A percentile compares a stretch with the other conserved stretches of the same genome.
phyloP scores from a whole-genome alignment of 2,888 invertebrate species.

The Blomia tropicalis region DNA sequence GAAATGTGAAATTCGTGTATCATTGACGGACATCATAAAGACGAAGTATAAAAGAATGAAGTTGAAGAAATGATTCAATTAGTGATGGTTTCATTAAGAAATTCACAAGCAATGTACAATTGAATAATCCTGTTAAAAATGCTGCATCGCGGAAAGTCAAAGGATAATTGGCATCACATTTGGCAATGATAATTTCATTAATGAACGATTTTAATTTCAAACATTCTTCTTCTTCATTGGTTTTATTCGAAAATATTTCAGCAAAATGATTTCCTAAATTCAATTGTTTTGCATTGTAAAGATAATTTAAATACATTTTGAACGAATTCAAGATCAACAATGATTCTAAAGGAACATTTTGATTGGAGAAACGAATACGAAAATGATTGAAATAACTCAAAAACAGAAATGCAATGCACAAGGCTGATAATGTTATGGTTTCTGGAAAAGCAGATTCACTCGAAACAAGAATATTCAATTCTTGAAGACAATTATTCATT shows the following conservation, averaged over 20 bases:
- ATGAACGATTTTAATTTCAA: no score
- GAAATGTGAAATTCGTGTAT: conserved; percentile 18
- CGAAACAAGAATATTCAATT: background rate
- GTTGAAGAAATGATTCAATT: background rate
- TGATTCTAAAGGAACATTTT: background rate
- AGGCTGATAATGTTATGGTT: background rate
- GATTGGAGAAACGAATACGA: background rate
- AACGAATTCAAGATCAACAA: background rate
- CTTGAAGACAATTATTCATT: background rate
- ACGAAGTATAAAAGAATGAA: conserved; percentile 3
- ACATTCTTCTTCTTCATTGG: no score
- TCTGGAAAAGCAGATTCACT: background rate
- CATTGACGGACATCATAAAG: background rate
- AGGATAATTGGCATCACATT: background rate
- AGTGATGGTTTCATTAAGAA: background rate
- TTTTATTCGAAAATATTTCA: background rate
- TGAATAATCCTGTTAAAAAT: conserved; percentile 12
- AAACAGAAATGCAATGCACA: conserved; percentile 1
- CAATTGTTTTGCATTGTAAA: background rate
- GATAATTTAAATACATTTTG: background rate
- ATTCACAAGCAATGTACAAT: conserved; percentile 11
- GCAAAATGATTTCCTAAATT: no score
- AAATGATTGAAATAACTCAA: background rate
- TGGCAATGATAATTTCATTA: background rate
- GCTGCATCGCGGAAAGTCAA: background rate